Conservation (phyloP, 2,113 vertebrate species). For the Cebidichthys violaceus region DNA sequence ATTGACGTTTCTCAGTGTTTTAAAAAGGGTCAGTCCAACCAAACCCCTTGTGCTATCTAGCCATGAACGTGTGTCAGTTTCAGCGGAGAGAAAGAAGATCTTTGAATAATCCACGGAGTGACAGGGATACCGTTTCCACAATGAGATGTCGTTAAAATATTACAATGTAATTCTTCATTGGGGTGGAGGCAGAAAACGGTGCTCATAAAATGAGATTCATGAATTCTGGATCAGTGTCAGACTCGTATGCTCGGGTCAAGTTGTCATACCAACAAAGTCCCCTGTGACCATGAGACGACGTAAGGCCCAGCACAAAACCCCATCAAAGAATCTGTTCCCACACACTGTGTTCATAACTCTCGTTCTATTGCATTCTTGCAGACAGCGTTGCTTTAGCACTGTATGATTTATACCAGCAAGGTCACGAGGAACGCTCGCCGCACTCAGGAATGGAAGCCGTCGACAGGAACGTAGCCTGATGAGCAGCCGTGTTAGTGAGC, state of each 20-base stretch:
- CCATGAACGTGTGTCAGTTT: constrained; percentile 14
- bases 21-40: constrained; percentile 11
- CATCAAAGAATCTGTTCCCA: neutral
- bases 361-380: neutral
- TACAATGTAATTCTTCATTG: neutral
- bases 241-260: neutral
- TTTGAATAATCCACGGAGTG: neutral
- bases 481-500: neutral
- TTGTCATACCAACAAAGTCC: neutral
- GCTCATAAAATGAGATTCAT: neutral
- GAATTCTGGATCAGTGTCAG: neutral
- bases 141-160: neutral
- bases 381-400: neutral
- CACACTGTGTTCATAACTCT: neutral
- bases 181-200: neutral
- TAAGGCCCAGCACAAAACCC: neutral
- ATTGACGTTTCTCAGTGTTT: constrained; percentile 22
- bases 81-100: neutral
- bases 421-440: neutral
- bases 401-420: neutral
- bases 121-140: neutral
- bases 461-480: neutral
- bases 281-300: neutral
- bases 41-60: neutral
- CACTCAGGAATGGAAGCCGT: neutral